Evolutionary conservation across 2,888 invertebrate genomes (phyloP).

Genomic region (Mactromeris polynyma): DNA sequence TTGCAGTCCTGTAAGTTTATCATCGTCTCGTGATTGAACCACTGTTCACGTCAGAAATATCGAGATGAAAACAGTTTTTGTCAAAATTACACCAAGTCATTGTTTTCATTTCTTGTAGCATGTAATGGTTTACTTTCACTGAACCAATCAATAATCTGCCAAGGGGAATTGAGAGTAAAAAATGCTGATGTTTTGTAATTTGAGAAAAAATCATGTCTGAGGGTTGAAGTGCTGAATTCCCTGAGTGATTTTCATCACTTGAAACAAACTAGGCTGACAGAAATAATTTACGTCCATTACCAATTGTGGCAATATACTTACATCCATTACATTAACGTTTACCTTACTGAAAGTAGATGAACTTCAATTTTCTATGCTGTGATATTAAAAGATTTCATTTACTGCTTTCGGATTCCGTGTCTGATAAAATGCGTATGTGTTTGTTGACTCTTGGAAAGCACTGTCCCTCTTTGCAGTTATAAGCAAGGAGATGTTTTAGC

Average conservation of each 20-base stretch:
- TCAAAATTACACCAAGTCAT: background rate
- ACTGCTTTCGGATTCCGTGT: too few relatives aligned
- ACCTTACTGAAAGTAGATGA: too few relatives aligned
- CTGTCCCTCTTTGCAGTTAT: too few relatives aligned
- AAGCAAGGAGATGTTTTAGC: too few relatives aligned
- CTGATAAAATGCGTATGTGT: too few relatives aligned
- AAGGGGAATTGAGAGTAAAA: background rate
- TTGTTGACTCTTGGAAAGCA: too few relatives aligned
- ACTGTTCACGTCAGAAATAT: background rate
- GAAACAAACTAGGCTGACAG: background rate
- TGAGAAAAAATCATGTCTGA: conserved; percentile 3
- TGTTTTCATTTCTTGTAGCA: conserved; percentile 15
- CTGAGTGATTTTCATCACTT: background rate
- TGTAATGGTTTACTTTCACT: conserved; percentile 13
- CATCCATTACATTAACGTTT: background rate
- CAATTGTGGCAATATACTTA: background rate
- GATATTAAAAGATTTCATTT: too few relatives aligned
- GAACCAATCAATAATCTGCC: conserved; percentile 3
- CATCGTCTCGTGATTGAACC: background rate
- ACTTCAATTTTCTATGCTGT: too few relatives aligned
- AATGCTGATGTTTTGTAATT: background rate
- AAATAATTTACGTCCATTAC: background rate
- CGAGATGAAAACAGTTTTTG: background rate
- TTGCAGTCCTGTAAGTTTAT: too few relatives aligned
- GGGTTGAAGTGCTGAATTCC: background rate